Evolutionary conservation across 2,113 vertebrate species (phyloP).

Genomic region (Odocoileus hemionus): DNA sequence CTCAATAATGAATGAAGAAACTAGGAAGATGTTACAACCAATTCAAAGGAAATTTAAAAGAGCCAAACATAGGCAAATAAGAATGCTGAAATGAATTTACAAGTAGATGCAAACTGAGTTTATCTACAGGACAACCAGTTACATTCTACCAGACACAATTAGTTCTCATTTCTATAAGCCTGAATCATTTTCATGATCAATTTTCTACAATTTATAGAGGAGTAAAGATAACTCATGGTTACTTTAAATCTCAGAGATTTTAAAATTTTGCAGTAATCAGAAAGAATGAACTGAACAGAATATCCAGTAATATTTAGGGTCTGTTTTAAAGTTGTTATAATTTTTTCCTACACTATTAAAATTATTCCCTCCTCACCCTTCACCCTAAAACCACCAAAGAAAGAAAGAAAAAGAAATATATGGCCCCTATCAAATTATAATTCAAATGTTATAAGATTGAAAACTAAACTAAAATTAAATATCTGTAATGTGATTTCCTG

Average conservation of each 20-base stretch:
- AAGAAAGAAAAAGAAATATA: slow-evolving; percentile 49
- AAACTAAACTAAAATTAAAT: slow-evolving; percentile 32
- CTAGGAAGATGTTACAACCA: neutral
- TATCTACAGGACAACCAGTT: neutral
- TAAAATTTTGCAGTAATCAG: neutral
- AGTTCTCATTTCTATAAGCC: neutral
- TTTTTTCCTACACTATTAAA: neutral
- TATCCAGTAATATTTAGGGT: neutral
- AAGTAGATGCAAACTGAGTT: neutral
- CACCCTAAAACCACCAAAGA: neutral
- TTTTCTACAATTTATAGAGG: neutral
- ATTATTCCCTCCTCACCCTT: neutral
- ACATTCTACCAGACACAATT: neutral
- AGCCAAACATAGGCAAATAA: neutral
- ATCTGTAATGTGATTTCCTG: slow-evolving; percentile 33
- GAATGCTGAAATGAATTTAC: neutral
- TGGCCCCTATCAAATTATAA: neutral
- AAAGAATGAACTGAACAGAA: neutral
- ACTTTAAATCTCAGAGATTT: neutral
- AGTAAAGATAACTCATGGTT: neutral
- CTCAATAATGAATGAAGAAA: neutral
- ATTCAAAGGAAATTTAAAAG: slow-evolving; percentile 6
- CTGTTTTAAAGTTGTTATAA: neutral
- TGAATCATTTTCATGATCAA: neutral
- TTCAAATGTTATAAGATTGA: slow-evolving; percentile 27